Evolutionary conservation across 2,797 vertebrate species (phyloP).

Genomic region (Lutjanus argentimaculatus): DNA sequence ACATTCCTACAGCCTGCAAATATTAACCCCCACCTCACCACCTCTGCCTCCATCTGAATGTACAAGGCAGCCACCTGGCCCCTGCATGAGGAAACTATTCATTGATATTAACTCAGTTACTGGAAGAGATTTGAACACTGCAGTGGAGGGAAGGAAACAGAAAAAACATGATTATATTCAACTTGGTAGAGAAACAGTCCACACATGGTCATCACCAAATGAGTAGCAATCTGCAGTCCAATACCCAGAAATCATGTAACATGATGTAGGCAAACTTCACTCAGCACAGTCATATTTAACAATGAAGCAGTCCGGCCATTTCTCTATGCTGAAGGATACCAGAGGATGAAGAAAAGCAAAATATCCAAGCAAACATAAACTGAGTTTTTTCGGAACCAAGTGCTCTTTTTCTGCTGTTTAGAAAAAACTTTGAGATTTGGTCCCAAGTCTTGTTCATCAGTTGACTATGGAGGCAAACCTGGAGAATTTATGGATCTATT

Average conservation of each 20-base stretch:
- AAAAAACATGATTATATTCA: background rate
- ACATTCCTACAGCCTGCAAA: slow-evolving; percentile 86
- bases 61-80: slow-evolving; percentile 65
- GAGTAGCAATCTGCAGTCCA: background rate
- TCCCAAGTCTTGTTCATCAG: background rate
- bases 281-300: background rate
- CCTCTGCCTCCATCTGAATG: slow-evolving; percentile 64
- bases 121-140: slow-evolving; percentile 25
- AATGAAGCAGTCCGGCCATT: background rate
- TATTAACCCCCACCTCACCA: slow-evolving; percentile 85
- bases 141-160: slow-evolving; percentile 7
- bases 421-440: background rate
- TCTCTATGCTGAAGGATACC: background rate
- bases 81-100: slow-evolving; percentile 59
- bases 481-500: background rate
- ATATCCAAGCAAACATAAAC: background rate
- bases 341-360: background rate
- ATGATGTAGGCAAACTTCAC: background rate
- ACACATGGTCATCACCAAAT: background rate
- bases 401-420: background rate
- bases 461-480: background rate
- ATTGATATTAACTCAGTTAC: slow-evolving; percentile 52
- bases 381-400: background rate
- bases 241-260: background rate
- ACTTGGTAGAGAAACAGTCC: background rate